A percentile compares a stretch with the other conserved stretches of the same genome.
phyloP scores from a whole-genome alignment of 2,888 invertebrate species.

The Eupsilia transversa region DNA sequence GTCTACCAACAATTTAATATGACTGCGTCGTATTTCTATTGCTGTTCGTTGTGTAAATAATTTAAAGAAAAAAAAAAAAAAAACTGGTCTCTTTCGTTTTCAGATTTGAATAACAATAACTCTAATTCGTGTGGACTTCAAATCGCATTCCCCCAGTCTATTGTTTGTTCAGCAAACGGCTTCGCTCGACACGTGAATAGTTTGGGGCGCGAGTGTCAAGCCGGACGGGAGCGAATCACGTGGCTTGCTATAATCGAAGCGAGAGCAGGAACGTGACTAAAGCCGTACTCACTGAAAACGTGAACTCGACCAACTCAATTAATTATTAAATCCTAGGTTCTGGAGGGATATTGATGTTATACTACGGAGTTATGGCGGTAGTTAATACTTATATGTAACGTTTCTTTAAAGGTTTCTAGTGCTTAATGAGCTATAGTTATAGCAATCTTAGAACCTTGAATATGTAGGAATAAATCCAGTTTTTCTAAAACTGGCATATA shows the following conservation, averaged over 20 bases:
- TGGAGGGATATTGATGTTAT: conserved; percentile 1
- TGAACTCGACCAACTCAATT: conserved; percentile 32
- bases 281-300: conserved; percentile 45
- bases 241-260: conserved; percentile 38
- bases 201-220: conserved; percentile 28
- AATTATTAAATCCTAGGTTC: conserved; percentile 33
- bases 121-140: conserved; percentile 14
- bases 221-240: conserved; percentile 45
- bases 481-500: not conserved
- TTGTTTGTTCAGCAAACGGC: conserved; percentile 39
- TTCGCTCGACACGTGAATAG: conserved; percentile 51
- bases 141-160: conserved; percentile 12
- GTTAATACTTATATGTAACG: conserved; percentile 1
- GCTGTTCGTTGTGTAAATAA: not conserved
- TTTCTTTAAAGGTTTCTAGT: conserved; percentile 2
- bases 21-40: not conserved
- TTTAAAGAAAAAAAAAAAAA: not conserved
- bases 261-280: conserved; percentile 49
- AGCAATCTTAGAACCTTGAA: not conserved
- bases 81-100: conserved; percentile 3
- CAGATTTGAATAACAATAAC: conserved; percentile 21
- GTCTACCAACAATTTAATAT: not conserved
- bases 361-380: conserved; percentile 11
- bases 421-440: not conserved
- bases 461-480: not conserved